These are phyloP conservation scores for Poecilia wingei DNA, from an alignment of 2,797 vertebrate genomes.

Conservation along the genomic window DNA sequence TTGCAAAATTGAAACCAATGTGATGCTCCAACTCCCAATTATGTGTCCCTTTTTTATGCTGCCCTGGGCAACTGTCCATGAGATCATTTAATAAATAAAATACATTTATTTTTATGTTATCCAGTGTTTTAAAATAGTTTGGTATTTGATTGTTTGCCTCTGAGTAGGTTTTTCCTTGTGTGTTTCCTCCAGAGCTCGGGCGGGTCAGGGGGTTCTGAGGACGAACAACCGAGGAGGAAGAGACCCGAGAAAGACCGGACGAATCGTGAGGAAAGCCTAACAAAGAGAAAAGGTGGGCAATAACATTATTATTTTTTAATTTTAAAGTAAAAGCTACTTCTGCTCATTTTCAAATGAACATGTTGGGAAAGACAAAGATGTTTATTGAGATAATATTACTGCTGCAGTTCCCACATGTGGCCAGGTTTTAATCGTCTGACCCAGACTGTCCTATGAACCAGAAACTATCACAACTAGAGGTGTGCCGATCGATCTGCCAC, in stretches of 20 bases:
- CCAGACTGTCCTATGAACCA: not conserved
- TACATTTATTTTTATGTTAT: not conserved
- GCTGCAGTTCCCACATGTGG: no score
- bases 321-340: not conserved
- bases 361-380: no score
- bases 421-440: not conserved
- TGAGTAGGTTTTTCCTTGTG: not conserved
- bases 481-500: no score
- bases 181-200: slow-evolving; percentile 48
- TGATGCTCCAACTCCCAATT: not conserved
- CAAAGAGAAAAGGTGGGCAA: not conserved
- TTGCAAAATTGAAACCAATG: no score
- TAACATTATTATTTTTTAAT: not conserved
- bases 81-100: not conserved
- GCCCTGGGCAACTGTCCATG: not conserved
- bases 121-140: not conserved
- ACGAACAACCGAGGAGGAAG: slow-evolving; percentile 66
- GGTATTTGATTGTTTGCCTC: not conserved
- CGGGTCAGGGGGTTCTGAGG: slow-evolving; percentile 68
- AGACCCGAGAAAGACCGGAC: slow-evolving; percentile 84
- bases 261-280: slow-evolving; percentile 88
- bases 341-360: not conserved
- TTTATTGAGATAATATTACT: no score
- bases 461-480: no score
- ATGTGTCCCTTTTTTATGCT: not conserved